phyloP scores from a whole-genome alignment of 2,888 invertebrate species.

The Timema cristinae region DNA sequence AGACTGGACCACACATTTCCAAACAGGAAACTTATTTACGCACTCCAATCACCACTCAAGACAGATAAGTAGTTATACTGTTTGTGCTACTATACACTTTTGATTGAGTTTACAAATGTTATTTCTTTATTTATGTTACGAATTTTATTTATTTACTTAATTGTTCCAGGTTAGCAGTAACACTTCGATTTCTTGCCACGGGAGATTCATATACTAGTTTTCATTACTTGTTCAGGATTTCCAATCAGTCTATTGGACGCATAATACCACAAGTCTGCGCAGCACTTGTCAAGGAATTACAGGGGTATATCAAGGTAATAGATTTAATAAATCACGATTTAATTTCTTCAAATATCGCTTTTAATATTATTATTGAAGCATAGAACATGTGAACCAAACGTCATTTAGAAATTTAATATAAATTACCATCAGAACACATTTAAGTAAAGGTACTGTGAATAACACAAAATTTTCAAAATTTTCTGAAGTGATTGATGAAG shows the following conservation, averaged over 20 bases:
- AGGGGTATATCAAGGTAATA: slow-evolving; percentile 28
- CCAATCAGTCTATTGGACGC: slow-evolving; percentile 34
- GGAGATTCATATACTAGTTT: slow-evolving; percentile 34
- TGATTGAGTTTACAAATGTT: not conserved
- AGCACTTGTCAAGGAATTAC: slow-evolving; percentile 37
- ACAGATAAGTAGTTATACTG: slow-evolving; percentile 5
- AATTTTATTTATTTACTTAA: not conserved
- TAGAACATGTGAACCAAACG: too few relatives aligned
- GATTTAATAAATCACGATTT: not conserved
- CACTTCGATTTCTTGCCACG: slow-evolving; percentile 37
- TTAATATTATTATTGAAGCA: too few relatives aligned
- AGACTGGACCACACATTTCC: not conserved
- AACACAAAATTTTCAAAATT: not conserved
- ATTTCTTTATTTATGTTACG: not conserved
- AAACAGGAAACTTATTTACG: not conserved
- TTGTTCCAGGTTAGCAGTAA: slow-evolving; percentile 35
- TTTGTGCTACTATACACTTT: not conserved
- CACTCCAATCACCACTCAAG: not conserved
- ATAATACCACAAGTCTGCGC: slow-evolving; percentile 37
- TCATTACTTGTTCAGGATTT: slow-evolving; percentile 37
- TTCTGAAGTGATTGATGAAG: not conserved
- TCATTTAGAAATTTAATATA: not conserved
- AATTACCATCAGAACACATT: not conserved
- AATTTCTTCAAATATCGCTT: too few relatives aligned
- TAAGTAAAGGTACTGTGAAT: not conserved